Evolutionary conservation across 2,113 vertebrate species (phyloP), one percentile per base, ranked within the genome.

Genomic region (Pardalotus punctatus): DNA sequence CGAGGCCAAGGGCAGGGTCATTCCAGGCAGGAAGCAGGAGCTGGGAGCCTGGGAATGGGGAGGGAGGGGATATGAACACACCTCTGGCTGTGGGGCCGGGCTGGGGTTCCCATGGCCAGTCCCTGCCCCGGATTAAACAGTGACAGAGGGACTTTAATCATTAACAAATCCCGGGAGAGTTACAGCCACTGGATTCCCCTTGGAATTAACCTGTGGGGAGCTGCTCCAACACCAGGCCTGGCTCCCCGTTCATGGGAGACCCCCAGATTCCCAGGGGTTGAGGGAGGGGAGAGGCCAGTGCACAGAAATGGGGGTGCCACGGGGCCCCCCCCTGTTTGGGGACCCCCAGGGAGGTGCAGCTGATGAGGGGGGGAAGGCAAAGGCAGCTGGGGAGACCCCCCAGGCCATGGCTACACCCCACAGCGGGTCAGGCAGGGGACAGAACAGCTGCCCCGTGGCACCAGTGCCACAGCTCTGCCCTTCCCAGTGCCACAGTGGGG

Each of bases 101-200:
- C 50, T 0, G 5, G 69, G 69, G 31, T 62, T 88, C 94, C 94
- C 90, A 58, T 16, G 50, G 40, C 45, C 4, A 0, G 25, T 84
- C 2, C 12, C 66, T 60, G 42, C 47, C 61, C n/a, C 1, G 15
- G 84, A 58, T 96, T 95, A 91, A 96, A 87, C 71, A 96, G 90
- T 92, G 88, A 60, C 92, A n/a, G 71, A 79, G 57, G 38, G 57
- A 10, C 13, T 86, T 81, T 88, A 97, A 97, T 96, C 62, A 88
- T 95, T 97, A 95, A 97, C 92, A 3, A n/a, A 18, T 4, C 69
- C 21, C 9, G 0, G 73, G 48, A 1, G 8, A 22, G 15, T 40
- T 6, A 35, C 48, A 33, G 65, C 15, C 1, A 4, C 18, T 6
- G 69, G 6, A 24, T 74, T 53, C 14, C 20, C 25, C 65, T 56